Percentiles rank a stretch among this genome's conserved stretches.
Conservation (phyloP, 2,888 invertebrate species). For the Arctia plantaginis region DNA sequence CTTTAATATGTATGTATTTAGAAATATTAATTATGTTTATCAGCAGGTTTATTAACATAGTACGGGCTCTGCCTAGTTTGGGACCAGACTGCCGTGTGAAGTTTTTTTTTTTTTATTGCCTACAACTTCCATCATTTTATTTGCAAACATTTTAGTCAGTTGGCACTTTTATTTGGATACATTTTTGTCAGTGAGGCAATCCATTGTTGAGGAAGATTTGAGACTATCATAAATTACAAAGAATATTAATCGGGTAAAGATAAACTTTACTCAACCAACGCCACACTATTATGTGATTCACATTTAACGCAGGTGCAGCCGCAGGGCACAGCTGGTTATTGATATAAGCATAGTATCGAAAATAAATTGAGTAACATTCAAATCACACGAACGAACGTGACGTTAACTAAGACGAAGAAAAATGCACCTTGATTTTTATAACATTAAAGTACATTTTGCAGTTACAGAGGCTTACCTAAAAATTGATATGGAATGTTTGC, state of each 20-base stretch:
- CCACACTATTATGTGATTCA: neutral
- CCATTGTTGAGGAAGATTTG: neutral
- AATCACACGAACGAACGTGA: neutral
- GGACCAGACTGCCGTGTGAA: too few relatives aligned
- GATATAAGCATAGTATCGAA: neutral
- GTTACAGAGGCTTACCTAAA: neutral
- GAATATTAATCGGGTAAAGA: neutral
- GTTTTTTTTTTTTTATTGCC: too few relatives aligned
- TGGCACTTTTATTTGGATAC: too few relatives aligned
- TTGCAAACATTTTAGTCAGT: neutral
- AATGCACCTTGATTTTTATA: neutral
- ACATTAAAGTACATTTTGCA: neutral
- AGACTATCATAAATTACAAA: neutral
- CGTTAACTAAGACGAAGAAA: neutral
- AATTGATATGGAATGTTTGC: neutral
- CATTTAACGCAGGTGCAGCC: neutral
- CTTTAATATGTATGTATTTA: too few relatives aligned
- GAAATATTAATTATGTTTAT: too few relatives aligned
- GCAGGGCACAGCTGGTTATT: neutral
- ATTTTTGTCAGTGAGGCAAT: neutral
- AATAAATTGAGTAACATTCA: neutral
- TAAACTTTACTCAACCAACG: neutral
- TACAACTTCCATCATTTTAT: neutral
- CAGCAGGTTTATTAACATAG: too few relatives aligned
- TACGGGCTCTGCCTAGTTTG: too few relatives aligned